Evolutionary conservation across 2,113 vertebrate genomes (phyloP).

Genomic region (Baryphthengus martii): DNA sequence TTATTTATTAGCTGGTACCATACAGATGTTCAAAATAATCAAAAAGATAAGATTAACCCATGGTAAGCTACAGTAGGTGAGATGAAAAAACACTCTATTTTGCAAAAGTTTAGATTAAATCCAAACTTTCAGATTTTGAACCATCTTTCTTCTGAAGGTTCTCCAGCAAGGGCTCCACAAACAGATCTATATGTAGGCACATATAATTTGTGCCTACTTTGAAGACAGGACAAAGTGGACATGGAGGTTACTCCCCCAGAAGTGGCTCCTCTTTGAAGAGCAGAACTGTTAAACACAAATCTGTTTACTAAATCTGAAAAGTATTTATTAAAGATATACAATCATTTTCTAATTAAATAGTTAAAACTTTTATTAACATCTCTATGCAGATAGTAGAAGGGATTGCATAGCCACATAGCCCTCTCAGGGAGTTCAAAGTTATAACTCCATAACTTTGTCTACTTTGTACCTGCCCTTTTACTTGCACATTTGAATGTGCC

Average conservation of each 20-base stretch:
- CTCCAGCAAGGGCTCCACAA: background rate
- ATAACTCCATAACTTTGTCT: background rate
- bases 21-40: background rate
- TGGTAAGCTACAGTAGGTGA: background rate
- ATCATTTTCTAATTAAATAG: background rate
- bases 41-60: background rate
- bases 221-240: background rate
- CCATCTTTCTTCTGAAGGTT: background rate
- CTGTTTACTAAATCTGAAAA: background rate
- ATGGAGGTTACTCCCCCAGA: background rate
- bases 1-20: background rate
- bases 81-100: background rate
- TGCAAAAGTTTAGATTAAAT: background rate
- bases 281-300: background rate
- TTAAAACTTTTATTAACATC: background rate
- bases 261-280: background rate
- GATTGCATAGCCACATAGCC: background rate
- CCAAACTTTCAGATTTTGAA: background rate
- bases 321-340: background rate
- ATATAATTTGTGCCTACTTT: background rate
- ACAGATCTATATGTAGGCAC: background rate
- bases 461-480: background rate
- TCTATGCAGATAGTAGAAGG: background rate
- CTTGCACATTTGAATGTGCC: background rate
- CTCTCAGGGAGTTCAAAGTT: background rate